Base-by-base conservation (phyloP, 2,797 vertebrate genomes). In the Lateolabrax maculatus region DNA sequence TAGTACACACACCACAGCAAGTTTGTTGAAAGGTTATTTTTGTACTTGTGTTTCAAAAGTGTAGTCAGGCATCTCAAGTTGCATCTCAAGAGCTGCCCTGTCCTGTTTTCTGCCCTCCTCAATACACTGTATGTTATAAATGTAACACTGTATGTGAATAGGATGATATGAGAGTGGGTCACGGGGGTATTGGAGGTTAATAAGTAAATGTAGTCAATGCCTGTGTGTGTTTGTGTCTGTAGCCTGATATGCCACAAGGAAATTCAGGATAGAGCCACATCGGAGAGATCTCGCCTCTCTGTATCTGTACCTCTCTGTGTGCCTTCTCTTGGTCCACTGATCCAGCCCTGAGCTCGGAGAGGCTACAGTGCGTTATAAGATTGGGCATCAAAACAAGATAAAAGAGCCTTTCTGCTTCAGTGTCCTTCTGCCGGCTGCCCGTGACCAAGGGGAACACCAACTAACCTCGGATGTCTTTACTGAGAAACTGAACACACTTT, bases 301-400 rank as follows among this genome's bases (percentile, higher is more conserved):
- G 46, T 61, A 73, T 71, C 31, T 68, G 55, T 34, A 23, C 10
- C 21, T 70, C 37, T 81, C 6, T 67, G 23, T 75, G 66, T 43
- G 61, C 44, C 52, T n/a, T 65, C 19, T 87, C 49, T 62, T 77
- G 62, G 76, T 71, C 49, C 63, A 67, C 71, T 81, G 80, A 76
- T 87, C 73, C 77, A 77, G 48, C 71, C 74, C 71, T 41, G 81
- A 88, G 82, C 71, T 89, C 84, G 77, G 65, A 85, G 75, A 72
- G 77, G 71, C 71, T 83, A 44, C 61, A 64, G 61, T 85, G 61
- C 9, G 16, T 65, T 72, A 58, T 87, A 70, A 72, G 74, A 75
- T 34, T 58, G 79, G 56, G 79, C 82, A 89, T 90, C 82, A 91
- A 89, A 84, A 87, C 79, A 88, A 88, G 88, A 92, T 90, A 83